These are phyloP conservation scores for Pammene fasciana DNA, from an alignment of 2,888 invertebrate species.

Conservation along the genomic window DNA sequence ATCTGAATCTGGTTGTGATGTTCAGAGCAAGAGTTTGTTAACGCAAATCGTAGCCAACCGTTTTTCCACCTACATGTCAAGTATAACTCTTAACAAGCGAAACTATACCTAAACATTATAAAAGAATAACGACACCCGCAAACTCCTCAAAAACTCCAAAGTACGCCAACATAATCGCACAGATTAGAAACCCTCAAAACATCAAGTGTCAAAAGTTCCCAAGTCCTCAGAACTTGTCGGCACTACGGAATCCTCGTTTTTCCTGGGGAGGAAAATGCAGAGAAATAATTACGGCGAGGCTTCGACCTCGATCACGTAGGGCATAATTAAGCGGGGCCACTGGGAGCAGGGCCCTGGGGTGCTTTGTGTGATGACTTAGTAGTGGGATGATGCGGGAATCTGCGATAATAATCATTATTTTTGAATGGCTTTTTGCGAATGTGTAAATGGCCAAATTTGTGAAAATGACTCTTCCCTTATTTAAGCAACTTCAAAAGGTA, in stretches of 20 bases:
- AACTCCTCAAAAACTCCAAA: not conserved
- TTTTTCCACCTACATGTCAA: not conserved
- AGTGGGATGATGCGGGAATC: slow-evolving; percentile 9
- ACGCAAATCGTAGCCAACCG: no score
- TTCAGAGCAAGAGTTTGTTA: no score
- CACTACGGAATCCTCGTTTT: slow-evolving; percentile 24
- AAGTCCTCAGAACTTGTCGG: not conserved
- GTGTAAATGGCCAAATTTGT: no score
- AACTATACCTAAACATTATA: not conserved
- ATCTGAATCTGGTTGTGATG: no score
- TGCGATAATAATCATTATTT: slow-evolving; percentile 5
- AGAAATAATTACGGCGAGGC: slow-evolving; percentile 65
- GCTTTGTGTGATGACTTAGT: slow-evolving; percentile 45
- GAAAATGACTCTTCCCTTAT: no score
- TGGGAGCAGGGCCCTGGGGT: slow-evolving; percentile 44
- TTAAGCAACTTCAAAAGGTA: no score
- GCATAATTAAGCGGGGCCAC: slow-evolving; percentile 61
- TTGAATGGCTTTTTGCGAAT: not conserved
- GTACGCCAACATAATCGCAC: not conserved
- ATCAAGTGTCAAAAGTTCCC: slow-evolving; percentile 7
- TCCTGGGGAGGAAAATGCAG: slow-evolving; percentile 48
- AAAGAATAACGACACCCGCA: not conserved
- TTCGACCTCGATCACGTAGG: slow-evolving; percentile 56
- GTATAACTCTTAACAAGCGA: not conserved
- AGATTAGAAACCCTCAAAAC: slow-evolving; percentile 9